A percentile compares a stretch with the other conserved stretches of the same genome.
Evolutionary conservation across 1,140 invertebrate genomes (phyloP).

Genomic region (Fopius arisanus): DNA sequence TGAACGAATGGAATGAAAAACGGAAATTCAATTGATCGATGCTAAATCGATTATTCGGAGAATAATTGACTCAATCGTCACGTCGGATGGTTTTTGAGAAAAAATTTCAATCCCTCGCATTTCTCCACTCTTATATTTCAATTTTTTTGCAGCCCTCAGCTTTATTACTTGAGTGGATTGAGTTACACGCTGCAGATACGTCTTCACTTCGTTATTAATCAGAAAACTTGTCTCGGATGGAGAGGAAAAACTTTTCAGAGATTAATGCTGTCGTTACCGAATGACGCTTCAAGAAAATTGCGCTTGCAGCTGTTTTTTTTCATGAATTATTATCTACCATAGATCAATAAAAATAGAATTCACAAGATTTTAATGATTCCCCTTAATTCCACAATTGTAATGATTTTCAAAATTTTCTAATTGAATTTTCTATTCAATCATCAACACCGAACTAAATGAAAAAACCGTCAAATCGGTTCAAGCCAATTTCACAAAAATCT

Average conservation of each 20-base stretch:
- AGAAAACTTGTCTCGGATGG: constrained; percentile 11
- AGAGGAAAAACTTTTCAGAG: constrained; percentile 24
- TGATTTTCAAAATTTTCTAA: too few species aligned
- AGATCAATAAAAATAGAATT: background rate
- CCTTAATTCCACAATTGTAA: background rate
- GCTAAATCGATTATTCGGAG: too few species aligned
- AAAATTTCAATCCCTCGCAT: background rate
- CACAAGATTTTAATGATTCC: background rate
- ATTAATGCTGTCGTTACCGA: constrained; percentile 28
- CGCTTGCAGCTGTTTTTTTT: background rate
- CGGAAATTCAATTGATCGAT: too few species aligned
- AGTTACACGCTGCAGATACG: background rate
- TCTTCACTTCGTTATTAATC: constrained; percentile 21
- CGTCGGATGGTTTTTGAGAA: too few species aligned
- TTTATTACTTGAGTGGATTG: constrained; percentile 14
- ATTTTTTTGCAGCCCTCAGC: background rate
- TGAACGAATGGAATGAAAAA: too few species aligned
- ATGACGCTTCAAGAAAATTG: constrained; percentile 8
- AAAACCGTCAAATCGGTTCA: too few species aligned
- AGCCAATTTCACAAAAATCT: too few species aligned
- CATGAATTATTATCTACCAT: background rate
- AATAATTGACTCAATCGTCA: background rate
- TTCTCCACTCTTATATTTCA: background rate
- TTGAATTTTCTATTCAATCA: too few species aligned
- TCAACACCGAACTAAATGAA: too few species aligned